Evolutionary conservation across 2,888 invertebrate species (phyloP).

Genomic region (Idaea aversata): DNA sequence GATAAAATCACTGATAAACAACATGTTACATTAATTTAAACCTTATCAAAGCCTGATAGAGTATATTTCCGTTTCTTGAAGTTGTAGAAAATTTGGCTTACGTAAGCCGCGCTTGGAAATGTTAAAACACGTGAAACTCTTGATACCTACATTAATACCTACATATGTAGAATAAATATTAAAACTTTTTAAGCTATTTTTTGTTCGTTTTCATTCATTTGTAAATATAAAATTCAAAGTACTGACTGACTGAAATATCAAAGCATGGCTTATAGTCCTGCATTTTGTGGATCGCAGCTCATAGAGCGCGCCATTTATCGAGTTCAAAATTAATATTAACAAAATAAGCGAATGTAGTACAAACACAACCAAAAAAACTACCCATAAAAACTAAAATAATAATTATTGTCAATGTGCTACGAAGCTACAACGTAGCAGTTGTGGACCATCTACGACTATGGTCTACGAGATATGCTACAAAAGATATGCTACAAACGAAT

Average conservation of each 20-base stretch:
- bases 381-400: neutral
- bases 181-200: neutral
- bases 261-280: too few species aligned
- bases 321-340: too few species aligned
- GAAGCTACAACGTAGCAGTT: neutral
- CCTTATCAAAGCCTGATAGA: neutral
- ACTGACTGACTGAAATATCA: too few species aligned
- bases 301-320: too few species aligned
- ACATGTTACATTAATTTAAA: neutral
- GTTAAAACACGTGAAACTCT: constrained; percentile 32
- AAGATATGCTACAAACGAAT: too few species aligned
- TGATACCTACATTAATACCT: constrained; percentile 9
- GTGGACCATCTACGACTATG: neutral
- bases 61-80: neutral
- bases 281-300: too few species aligned
- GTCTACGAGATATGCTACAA: neutral
- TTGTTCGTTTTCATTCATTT: neutral
- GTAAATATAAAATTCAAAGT: too few species aligned
- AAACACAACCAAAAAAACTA: too few species aligned
- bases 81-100: neutral
- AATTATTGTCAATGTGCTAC: neutral
- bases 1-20: constrained; percentile 13
- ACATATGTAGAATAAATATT: constrained; percentile 20
- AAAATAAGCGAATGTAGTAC: too few species aligned
- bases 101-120: constrained; percentile 26